These are phyloP conservation scores for Salminus brasiliensis DNA, from an alignment of 2,113 vertebrate species.

Conservation along the genomic window DNA sequence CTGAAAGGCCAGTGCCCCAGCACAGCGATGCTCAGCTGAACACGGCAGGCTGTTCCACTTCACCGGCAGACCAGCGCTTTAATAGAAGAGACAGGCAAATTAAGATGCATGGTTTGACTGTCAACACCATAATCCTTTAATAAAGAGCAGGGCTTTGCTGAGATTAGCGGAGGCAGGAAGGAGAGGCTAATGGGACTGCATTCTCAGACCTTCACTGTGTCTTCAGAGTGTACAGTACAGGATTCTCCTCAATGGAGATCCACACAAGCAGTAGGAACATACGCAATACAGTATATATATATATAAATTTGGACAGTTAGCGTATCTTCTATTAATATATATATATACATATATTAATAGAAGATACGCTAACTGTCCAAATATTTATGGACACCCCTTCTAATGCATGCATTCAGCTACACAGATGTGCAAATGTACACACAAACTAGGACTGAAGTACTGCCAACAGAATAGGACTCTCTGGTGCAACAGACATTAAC, in stretches of 20 bases:
- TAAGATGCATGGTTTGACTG: constrained; percentile 48
- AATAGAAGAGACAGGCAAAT: constrained; percentile 11
- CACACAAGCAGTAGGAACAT: no score
- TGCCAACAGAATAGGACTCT: no score
- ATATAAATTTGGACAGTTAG: no score
- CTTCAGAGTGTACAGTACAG: constrained; percentile 5
- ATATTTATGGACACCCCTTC: no score
- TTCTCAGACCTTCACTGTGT: constrained; percentile 5
- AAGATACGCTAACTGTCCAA: no score
- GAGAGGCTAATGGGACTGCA: background rate
- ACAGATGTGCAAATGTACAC: no score
- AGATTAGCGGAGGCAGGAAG: constrained; percentile 49
- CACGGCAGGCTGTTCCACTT: constrained; percentile 18
- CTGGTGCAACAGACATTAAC: no score
- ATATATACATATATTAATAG: no score
- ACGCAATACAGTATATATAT: no score
- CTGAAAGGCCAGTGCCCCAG: background rate
- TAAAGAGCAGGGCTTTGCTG: constrained; percentile 47
- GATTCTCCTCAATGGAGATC: background rate
- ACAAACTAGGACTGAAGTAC: no score
- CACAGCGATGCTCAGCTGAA: background rate
- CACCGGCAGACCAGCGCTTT: background rate
- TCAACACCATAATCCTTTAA: constrained; percentile 57
- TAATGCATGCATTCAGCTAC: no score
- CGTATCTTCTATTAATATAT: no score